Evolutionary conservation across 1,140 invertebrate genomes (phyloP).

Genomic region (Drosophila obscura): DNA sequence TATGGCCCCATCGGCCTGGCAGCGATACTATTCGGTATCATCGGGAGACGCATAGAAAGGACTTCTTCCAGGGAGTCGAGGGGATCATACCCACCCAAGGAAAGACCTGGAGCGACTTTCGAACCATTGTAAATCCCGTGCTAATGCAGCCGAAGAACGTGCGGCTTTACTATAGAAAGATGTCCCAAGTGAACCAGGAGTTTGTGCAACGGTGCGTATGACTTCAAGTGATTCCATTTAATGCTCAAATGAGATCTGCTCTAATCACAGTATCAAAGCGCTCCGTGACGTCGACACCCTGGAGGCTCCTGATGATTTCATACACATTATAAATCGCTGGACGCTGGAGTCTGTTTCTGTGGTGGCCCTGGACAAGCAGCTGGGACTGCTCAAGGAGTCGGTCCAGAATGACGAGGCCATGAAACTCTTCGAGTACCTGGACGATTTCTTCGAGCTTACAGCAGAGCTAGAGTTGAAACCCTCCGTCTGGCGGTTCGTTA

Average conservation of each 20-base stretch:
- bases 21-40: constrained; percentile 62
- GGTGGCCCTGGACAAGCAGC: constrained; percentile 88
- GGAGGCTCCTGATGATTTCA: constrained; percentile 86
- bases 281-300: constrained; percentile 84
- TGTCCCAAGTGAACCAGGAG: constrained; percentile 83
- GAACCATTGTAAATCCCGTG: constrained; percentile 83
- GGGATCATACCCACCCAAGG: constrained; percentile 64
- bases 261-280: constrained; percentile 81
- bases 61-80: constrained; percentile 62
- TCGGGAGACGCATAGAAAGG: constrained; percentile 48
- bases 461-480: constrained; percentile 87
- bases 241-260: constrained; percentile 13
- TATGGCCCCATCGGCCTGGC: constrained; percentile 71
- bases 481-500: constrained; percentile 86
- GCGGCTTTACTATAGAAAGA: constrained; percentile 80
- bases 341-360: constrained; percentile 89
- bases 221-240: constrained; percentile 56
- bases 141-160: constrained; percentile 85
- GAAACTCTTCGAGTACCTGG: constrained; percentile 86
- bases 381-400: constrained; percentile 84
- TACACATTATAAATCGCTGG: constrained; percentile 88
- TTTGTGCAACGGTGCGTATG: constrained; percentile 59
- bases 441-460: constrained; percentile 86
- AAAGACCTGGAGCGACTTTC: constrained; percentile 66
- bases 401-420: constrained; percentile 84